Base-by-base conservation (phyloP, 2,797 vertebrate species). In the Crocidura indochinensis region DNA sequence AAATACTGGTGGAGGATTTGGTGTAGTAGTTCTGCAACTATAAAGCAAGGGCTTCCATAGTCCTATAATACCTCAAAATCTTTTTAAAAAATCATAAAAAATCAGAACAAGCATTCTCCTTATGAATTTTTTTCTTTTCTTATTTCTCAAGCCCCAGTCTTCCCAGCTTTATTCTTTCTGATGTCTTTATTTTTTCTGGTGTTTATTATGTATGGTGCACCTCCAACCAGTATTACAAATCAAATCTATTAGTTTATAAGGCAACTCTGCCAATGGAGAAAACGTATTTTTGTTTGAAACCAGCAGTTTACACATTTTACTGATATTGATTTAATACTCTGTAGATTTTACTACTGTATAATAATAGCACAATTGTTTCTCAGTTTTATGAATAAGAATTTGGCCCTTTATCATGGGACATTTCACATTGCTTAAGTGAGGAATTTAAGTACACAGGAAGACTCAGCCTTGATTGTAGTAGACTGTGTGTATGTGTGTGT, bases 271-370 rank as follows among this genome's bases (percentile, higher is more conserved):
- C 96, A 88, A 82, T 87, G 83, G 82, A 90, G 90, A 97, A 80
- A 76, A 73, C 47, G 90, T 80, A 84, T 93, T 69, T 31, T 91
- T 95, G 68, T 76, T 81, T 97, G 96, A 96, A 96, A 94, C 94
- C 88, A 96, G 88, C 93, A 96, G 46, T 90, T 77, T 96, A 91
- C 90, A 65, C 90, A 94, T 96, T 97, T 96, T 95, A 96, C 75
- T 92, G 88, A 84, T 97, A 96, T 97, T 97, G 96, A 97, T 97
- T 97, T 97, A 97, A 95, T 94, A 93, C 88, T 86, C 91, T 92
- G 94, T 96, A 93, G 96, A 96, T 97, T 98, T 97, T 96, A 95
- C 95, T 96, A 75, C 94, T 97, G 94, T 96, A 97, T 97, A 96
- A 97, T 91, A 96, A 92, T 71, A 96, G 86, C 88, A 90, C 93